These are phyloP conservation scores for Scolopax rusticola DNA, from an alignment of 2,797 vertebrate species.

Conservation along the genomic window DNA sequence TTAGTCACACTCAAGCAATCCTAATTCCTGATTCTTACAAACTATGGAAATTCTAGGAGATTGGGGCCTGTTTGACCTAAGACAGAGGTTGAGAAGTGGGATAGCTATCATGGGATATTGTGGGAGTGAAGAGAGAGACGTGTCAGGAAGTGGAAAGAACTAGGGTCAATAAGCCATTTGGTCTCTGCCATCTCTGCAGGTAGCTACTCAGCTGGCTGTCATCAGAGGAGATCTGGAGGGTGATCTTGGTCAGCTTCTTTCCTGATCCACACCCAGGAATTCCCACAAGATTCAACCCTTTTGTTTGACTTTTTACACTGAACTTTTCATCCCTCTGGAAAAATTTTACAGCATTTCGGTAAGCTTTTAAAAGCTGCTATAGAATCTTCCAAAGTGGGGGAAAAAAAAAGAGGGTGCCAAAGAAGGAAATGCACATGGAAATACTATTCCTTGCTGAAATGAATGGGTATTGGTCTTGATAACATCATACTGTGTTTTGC, in stretches of 20 bases:
- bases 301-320: neutral
- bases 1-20: neutral
- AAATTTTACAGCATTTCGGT: neutral
- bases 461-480: neutral
- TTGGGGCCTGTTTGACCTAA: neutral
- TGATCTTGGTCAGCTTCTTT: neutral
- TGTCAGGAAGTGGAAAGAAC: neutral
- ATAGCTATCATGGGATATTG: neutral
- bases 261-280: neutral
- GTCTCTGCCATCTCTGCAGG: neutral
- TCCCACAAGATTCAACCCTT: neutral
- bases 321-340: neutral
- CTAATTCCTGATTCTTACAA: neutral
- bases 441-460: neutral
- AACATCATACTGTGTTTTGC: neutral
- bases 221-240: neutral
- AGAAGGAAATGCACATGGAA: neutral
- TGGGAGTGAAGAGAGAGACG: neutral
- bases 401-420: neutral
- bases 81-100: neutral
- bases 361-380: neutral
- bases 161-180: neutral
- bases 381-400: neutral
- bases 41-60: neutral
- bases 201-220: neutral